A percentile compares a stretch with the other conserved stretches of the same genome.
phyloP scores from a whole-genome alignment of 1,140 invertebrate genomes.

The Liolophura sinensis region DNA sequence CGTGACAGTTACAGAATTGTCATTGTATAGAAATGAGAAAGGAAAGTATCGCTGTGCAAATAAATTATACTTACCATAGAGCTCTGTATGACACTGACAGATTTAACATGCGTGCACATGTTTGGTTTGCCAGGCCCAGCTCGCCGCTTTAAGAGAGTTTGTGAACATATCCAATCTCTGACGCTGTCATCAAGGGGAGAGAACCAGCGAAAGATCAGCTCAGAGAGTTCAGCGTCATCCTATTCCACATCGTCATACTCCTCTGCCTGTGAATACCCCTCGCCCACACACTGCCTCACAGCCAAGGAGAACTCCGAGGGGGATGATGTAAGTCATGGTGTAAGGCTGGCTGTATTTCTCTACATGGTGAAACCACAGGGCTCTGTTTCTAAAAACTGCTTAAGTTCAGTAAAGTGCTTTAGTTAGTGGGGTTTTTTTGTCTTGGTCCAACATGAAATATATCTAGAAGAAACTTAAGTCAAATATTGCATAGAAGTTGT shows the following conservation, averaged over 20 bases:
- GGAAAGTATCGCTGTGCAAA: too few species aligned
- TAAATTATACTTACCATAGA: too few species aligned
- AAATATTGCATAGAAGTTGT: too few species aligned
- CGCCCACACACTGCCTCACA: slow-evolving; percentile 40
- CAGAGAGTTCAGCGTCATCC: slow-evolving; percentile 52
- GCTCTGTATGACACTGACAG: neutral
- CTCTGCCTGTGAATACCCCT: slow-evolving; percentile 41
- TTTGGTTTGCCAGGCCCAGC: slow-evolving; percentile 77
- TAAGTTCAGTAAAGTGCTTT: too few species aligned
- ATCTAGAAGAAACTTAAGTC: too few species aligned
- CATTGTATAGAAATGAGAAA: neutral
- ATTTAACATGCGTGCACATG: too few species aligned
- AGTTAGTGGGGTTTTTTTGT: too few species aligned
- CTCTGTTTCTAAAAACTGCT: too few species aligned
- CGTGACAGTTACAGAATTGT: neutral
- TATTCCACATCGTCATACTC: slow-evolving; percentile 52
- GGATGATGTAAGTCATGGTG: slow-evolving; percentile 28
- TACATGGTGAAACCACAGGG: too few species aligned
- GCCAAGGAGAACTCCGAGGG: slow-evolving; percentile 45
- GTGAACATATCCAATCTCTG: slow-evolving; percentile 85
- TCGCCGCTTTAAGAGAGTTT: slow-evolving; percentile 89
- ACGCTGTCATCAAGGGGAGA: slow-evolving; percentile 49
- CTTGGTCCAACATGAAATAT: too few species aligned
- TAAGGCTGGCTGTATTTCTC: too few species aligned
- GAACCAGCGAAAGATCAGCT: slow-evolving; percentile 49